phyloP scores from a whole-genome alignment of 1,140 invertebrate species.

The Penaeus indicus region DNA sequence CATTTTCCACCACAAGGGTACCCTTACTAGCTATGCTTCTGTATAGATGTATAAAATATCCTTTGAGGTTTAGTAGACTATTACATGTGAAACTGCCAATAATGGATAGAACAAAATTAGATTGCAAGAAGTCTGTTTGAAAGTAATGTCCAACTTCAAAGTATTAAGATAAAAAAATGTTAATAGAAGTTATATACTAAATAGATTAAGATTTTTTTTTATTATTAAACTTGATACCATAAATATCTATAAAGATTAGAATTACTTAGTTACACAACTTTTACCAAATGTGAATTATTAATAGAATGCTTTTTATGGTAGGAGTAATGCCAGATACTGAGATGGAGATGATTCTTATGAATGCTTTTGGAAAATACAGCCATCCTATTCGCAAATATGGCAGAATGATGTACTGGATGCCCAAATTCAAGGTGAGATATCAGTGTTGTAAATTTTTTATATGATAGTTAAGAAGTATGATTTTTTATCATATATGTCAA shows the following conservation, averaged over 20 bases:
- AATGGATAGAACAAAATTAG: too few relatives aligned
- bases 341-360: slow-evolving; percentile 84
- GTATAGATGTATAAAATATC: too few relatives aligned
- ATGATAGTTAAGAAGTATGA: neutral
- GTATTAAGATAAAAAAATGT: too few relatives aligned
- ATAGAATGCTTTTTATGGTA: slow-evolving; percentile 68
- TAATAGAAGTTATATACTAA: too few relatives aligned
- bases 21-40: too few relatives aligned
- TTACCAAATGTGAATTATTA: neutral
- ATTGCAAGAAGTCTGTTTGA: too few relatives aligned
- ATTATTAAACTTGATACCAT: too few relatives aligned
- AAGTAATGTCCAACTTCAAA: too few relatives aligned
- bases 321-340: slow-evolving; percentile 92
- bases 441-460: slow-evolving; percentile 88
- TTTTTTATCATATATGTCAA: slow-evolving; percentile 72
- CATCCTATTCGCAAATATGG: slow-evolving; percentile 86
- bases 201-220: too few relatives aligned
- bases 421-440: slow-evolving; percentile 92
- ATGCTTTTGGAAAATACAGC: slow-evolving; percentile 85
- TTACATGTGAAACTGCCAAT: too few relatives aligned
- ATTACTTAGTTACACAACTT: neutral
- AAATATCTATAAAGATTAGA: neutral
- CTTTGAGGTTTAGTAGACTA: too few relatives aligned
- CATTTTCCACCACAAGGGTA: too few relatives aligned
- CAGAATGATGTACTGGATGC: slow-evolving; percentile 98